A percentile compares a stretch with the other conserved stretches of the same genome.
Conservation (phyloP, 2,797 vertebrate genomes). For the Oreochromis mossambicus region DNA sequence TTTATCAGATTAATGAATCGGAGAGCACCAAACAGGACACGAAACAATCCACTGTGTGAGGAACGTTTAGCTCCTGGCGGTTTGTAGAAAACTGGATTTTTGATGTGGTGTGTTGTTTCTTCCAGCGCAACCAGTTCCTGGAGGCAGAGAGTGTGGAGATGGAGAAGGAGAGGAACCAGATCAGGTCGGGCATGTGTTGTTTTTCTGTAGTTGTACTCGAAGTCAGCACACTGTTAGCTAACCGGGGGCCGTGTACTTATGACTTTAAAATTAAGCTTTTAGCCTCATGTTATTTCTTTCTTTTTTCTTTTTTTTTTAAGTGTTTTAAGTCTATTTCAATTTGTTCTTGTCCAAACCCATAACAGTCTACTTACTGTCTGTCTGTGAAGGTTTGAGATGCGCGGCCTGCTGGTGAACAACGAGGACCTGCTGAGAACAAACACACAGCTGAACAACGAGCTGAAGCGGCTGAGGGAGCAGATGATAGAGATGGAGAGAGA, state of each 20-base stretch:
- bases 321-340: background rate
- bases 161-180: constrained; percentile 80
- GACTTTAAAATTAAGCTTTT: background rate
- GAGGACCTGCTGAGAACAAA: constrained; percentile 77
- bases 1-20: background rate
- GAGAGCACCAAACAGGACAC: background rate
- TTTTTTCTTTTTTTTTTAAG: background rate
- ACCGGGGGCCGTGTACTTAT: background rate
- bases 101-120: background rate
- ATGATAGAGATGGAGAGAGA: constrained; percentile 66
- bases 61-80: background rate
- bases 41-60: background rate
- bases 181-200: constrained; percentile 50
- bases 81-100: background rate
- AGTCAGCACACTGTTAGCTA: background rate
- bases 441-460: constrained; percentile 69
- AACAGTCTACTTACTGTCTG: background rate
- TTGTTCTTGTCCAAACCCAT: background rate
- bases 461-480: constrained; percentile 70
- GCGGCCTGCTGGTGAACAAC: constrained; percentile 75
- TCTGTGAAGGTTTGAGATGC: constrained; percentile 73
- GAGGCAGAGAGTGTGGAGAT: constrained; percentile 79
- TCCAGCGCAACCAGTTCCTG: constrained; percentile 80
- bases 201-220: background rate
- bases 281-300: background rate